Evolutionary conservation across 1,140 invertebrate species (phyloP), one percentile per base, ranked within the genome.

Genomic region (Dysdera silvatica): DNA sequence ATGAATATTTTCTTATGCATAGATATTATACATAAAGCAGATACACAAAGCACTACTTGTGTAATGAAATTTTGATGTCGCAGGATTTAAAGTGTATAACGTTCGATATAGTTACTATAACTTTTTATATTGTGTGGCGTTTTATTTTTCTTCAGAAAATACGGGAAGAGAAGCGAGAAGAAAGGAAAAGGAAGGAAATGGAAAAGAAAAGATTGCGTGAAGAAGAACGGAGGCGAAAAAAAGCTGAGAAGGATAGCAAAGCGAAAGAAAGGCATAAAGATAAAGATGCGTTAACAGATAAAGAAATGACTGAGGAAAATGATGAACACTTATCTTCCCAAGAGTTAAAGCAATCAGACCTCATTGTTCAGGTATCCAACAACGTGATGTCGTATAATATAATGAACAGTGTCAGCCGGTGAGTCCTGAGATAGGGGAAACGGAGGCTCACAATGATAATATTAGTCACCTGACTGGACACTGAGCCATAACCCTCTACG

Each of bases 181-280:
- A 70, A 55, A 28, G 60, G 20, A 68, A 68, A 45, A 66, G 71
- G 29, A 56, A 41, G 61, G 67, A 70, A 59, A n/a, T 57, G 29
- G 66, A 68, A 45, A 70, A 78, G 68, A 78, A 80, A 70, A 74
- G 80, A 65, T 29, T 62, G 12, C 57, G 59, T 32, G 64, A 66
- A 52, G 67, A 68, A 33, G 63, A 65, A 55, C 37, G 69, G 24
- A 51, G 66, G 23, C 49, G 57, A 6, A 57, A 55, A 48, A 69
- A 67, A 56, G 63, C 65, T 32, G 67, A 64, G 58, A 65, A 64
- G 23, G 61, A 69, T 33, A 66, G 65, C 53, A 43, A 67, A 56
- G 31, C 55, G 28, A 63, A 67, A 53, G 41, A 49, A 28, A 65
- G 63, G 33, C 32, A 37, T 32, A 59, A 60, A 49, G 61, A 63